Conservation (phyloP, 2,888 invertebrate genomes). For the Mechanitis mazaeus region DNA sequence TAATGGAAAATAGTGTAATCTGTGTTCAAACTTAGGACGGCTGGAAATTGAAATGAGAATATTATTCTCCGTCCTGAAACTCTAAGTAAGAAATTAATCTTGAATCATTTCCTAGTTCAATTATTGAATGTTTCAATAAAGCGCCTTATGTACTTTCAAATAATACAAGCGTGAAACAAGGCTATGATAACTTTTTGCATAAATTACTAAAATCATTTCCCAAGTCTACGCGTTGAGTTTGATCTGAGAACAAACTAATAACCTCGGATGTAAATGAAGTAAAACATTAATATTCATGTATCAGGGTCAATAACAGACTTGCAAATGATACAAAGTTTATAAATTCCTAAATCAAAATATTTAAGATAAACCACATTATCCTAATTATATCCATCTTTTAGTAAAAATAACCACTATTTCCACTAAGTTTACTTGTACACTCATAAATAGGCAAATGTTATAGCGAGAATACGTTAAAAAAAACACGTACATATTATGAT, state of each 20-base stretch:
- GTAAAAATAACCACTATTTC: too few relatives aligned
- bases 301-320: conserved; percentile 15
- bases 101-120: conserved; percentile 15
- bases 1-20: conserved; percentile 13
- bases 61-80: conserved; percentile 21
- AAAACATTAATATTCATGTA: conserved; percentile 21
- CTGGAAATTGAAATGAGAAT: conserved; percentile 27
- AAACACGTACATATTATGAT: background rate
- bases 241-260: conserved; percentile 7
- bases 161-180: conserved; percentile 8
- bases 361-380: background rate
- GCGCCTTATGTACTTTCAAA: conserved; percentile 7
- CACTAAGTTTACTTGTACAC: too few relatives aligned
- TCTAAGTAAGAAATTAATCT: conserved; percentile 8
- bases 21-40: conserved; percentile 21
- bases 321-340: conserved; percentile 9
- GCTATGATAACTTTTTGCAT: conserved; percentile 12
- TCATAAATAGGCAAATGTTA: background rate
- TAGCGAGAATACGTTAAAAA: background rate
- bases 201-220: conserved; percentile 11
- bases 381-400: too few relatives aligned
- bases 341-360: background rate
- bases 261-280: conserved; percentile 20
- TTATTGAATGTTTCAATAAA: conserved; percentile 9
- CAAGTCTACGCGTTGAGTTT: conserved; percentile 1